Percentiles rank a stretch among this genome's conserved stretches.
Conservation (phyloP, 2,888 invertebrate species). For the Sisyra nigra region DNA sequence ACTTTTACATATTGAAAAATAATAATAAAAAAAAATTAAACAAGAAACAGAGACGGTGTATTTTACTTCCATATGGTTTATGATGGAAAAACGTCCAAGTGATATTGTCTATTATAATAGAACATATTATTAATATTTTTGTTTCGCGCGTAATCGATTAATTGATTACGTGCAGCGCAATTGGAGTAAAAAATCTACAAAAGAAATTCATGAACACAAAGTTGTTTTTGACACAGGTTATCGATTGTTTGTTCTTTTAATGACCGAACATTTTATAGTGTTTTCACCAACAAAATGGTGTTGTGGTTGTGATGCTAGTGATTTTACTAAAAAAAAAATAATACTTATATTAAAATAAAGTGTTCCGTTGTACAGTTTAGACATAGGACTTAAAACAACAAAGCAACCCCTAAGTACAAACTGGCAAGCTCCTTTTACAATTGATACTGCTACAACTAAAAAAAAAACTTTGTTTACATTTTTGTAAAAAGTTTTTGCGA, state of each 20-base stretch:
- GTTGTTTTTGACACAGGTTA: slow-evolving; percentile 9
- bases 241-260: slow-evolving; percentile 9
- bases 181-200: too few species aligned
- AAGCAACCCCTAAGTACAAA: slow-evolving; percentile 4
- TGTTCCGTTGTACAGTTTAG: slow-evolving; percentile 6
- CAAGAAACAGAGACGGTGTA: neutral
- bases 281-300: slow-evolving; percentile 3
- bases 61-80: too few species aligned
- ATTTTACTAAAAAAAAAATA: slow-evolving; percentile 1
- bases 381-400: slow-evolving; percentile 1
- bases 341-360: slow-evolving; percentile 7
- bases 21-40: neutral
- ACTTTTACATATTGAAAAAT: neutral
- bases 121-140: slow-evolving; percentile 9
- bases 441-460: slow-evolving; percentile 22
- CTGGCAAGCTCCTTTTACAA: slow-evolving; percentile 2
- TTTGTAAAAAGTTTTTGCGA: slow-evolving; percentile 36
- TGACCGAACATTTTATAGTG: slow-evolving; percentile 1
- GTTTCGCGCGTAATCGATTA: neutral
- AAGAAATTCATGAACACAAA: too few species aligned
- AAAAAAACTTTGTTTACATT: slow-evolving; percentile 36
- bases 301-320: slow-evolving; percentile 5
- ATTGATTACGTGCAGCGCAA: too few species aligned
- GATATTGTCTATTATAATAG: slow-evolving; percentile 12
- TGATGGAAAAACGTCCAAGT: slow-evolving; percentile 10